A percentile compares a stretch with the other conserved stretches of the same genome.
Conservation (phyloP, 2,797 vertebrate genomes). For the Lemur catta region DNA sequence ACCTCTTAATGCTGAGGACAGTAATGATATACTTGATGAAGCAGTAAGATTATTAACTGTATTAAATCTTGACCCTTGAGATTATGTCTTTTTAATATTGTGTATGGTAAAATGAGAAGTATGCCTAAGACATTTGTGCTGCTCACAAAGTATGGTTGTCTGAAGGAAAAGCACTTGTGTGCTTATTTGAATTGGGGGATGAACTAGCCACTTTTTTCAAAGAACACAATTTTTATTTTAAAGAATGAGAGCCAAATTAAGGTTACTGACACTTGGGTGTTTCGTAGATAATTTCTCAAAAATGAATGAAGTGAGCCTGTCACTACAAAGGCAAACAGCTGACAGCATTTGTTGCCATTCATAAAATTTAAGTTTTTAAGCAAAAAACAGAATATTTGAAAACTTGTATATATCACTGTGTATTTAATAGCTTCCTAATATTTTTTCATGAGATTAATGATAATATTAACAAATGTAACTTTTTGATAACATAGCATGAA, state of each 20-base stretch:
- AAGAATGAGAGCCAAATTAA: neutral
- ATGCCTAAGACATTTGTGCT: neutral
- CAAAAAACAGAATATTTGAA: neutral
- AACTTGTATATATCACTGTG: neutral
- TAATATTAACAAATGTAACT: neutral
- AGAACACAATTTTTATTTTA: neutral
- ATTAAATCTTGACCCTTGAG: neutral
- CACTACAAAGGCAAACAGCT: neutral
- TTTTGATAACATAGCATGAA: neutral
- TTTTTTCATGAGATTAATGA: neutral
- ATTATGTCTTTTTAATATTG: neutral
- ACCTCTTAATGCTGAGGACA: neutral
- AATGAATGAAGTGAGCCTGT: neutral
- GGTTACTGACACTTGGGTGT: neutral
- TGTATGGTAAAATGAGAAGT: neutral
- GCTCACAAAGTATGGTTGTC: neutral
- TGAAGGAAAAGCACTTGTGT: neutral
- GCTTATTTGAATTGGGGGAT: neutral
- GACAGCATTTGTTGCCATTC: neutral
- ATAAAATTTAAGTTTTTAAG: neutral
- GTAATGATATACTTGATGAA: neutral
- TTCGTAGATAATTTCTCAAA: neutral
- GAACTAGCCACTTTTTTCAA: neutral
- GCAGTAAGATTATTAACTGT: neutral
- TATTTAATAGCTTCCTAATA: neutral